A percentile compares a stretch with the other conserved stretches of the same genome.
Evolutionary conservation across 2,797 vertebrate species (phyloP).

Genomic region (Arnoldichthys spilopterus): DNA sequence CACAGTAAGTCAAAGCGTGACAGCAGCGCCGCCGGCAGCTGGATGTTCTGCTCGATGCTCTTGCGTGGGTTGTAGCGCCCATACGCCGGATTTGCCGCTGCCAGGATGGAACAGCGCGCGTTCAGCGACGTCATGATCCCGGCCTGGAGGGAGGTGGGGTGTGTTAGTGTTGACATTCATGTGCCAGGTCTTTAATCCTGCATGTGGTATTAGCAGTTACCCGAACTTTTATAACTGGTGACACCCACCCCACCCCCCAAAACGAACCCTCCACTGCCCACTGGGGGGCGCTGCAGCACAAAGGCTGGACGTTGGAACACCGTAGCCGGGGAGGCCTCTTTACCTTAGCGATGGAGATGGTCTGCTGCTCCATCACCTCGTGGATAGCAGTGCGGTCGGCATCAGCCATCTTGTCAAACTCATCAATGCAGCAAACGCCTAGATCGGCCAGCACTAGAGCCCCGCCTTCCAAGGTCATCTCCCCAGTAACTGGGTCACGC

Average conservation of each 20-base stretch:
- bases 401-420: slow-evolving; percentile 96
- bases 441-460: slow-evolving; percentile 90
- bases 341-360: slow-evolving; percentile 93
- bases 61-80: slow-evolving; percentile 91
- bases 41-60: slow-evolving; percentile 89
- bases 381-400: slow-evolving; percentile 91
- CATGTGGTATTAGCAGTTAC: no score
- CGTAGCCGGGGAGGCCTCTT: no score
- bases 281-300: no score
- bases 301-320: no score
- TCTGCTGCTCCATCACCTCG: slow-evolving; percentile 97
- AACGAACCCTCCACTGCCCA: no score
- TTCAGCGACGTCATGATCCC: slow-evolving; percentile 94
- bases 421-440: slow-evolving; percentile 93
- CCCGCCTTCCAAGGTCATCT: slow-evolving; percentile 90
- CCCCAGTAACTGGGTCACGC: slow-evolving; percentile 85
- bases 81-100: slow-evolving; percentile 89
- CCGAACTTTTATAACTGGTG: no score
- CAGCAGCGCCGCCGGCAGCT: slow-evolving; percentile 89
- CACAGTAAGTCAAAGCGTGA: slow-evolving; percentile 93
- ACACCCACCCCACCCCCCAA: no score
- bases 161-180: no score
- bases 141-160: slow-evolving; percentile 73
- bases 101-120: slow-evolving; percentile 91
- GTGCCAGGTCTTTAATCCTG: no score